phyloP scores from a whole-genome alignment of 92 coral and sea anemone genomes.

The Zoanthus sansibaricus region DNA sequence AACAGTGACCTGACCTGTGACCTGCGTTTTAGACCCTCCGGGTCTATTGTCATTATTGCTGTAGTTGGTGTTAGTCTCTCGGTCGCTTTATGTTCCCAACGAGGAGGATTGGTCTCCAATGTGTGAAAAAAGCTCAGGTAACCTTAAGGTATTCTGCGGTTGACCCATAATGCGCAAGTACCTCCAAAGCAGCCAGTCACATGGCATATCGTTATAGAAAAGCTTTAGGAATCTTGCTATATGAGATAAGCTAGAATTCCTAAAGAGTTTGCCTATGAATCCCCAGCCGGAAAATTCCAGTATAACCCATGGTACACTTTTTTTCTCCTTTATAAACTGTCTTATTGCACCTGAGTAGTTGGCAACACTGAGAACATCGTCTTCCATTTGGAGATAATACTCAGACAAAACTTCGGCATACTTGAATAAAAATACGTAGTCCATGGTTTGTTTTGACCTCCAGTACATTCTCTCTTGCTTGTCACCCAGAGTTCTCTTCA shows the following conservation, averaged over 20 bases:
- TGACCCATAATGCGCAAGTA: constrained; percentile 15
- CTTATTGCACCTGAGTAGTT: constrained; percentile 69
- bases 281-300: constrained; percentile 71
- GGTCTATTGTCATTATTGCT: neutral
- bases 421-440: constrained; percentile 81
- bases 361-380: constrained; percentile 76
- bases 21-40: neutral
- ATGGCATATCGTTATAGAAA: constrained; percentile 71
- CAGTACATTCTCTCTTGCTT: constrained; percentile 80
- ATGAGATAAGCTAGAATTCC: constrained; percentile 61
- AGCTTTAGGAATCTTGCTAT: constrained; percentile 67
- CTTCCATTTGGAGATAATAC: constrained; percentile 96
- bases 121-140: constrained; percentile 32
- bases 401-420: constrained; percentile 77
- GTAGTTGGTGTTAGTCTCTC: neutral
- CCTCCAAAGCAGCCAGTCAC: neutral
- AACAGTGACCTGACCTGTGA: no score
- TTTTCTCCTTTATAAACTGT: constrained; percentile 60
- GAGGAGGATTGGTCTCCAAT: constrained; percentile 33
- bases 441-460: constrained; percentile 95
- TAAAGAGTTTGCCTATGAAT: constrained; percentile 89
- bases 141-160: neutral
- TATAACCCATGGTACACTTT: constrained; percentile 57
- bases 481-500: constrained; percentile 67
- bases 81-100: constrained; percentile 5